Conservation (phyloP, 2,797 vertebrate species). For the Crocidura indochinensis region DNA sequence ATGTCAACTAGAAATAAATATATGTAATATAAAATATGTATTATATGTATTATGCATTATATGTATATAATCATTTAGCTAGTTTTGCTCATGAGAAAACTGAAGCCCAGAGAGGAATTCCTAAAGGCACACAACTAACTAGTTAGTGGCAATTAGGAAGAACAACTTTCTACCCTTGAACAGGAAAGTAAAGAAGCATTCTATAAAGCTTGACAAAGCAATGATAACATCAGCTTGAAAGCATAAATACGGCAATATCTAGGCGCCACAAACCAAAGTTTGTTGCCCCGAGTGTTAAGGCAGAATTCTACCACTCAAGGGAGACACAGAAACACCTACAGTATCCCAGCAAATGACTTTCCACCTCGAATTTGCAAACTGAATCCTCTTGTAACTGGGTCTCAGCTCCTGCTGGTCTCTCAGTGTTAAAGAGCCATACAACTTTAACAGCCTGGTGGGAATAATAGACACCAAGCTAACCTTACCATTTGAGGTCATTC, state of each 20-base stretch:
- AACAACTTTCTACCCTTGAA: neutral
- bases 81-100: too few relatives aligned
- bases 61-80: too few relatives aligned
- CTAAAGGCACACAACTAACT: conserved; percentile 12
- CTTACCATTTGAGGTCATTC: neutral
- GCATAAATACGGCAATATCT: conserved; percentile 1
- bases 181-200: conserved; percentile 36
- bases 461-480: neutral
- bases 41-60: too few relatives aligned
- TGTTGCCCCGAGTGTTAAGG: conserved; percentile 4
- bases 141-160: neutral
- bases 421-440: conserved; percentile 30
- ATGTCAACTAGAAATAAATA: neutral
- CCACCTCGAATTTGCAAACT: conserved; percentile 45
- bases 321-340: neutral
- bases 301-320: neutral
- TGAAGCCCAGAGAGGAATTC: neutral
- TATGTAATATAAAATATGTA: neutral
- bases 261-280: conserved; percentile 18
- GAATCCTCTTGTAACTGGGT: neutral
- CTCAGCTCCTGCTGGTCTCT: neutral
- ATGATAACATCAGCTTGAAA: conserved; percentile 26
- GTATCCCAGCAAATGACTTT: neutral
- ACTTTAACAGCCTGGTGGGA: conserved; percentile 4
- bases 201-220: conserved; percentile 68